Evolutionary conservation across 1,140 invertebrate species (phyloP).

Genomic region (Meloidogyne chitwoodi): DNA sequence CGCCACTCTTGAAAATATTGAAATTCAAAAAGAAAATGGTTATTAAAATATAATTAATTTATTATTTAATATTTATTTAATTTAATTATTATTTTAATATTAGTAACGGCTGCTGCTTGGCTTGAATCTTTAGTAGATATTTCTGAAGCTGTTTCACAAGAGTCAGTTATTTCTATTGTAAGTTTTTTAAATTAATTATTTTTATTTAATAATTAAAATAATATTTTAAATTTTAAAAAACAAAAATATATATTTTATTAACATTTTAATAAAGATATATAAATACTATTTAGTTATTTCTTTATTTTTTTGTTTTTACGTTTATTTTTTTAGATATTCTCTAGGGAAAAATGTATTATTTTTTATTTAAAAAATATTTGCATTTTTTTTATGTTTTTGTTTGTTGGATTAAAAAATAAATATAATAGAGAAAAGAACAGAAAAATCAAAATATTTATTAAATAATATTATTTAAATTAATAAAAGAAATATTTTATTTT

Average conservation of each 20-base stretch:
- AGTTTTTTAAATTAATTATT: conserved; percentile 36
- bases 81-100: conserved; percentile 29
- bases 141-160: conserved; percentile 62
- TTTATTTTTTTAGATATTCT: too few species aligned
- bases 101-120: conserved; percentile 63
- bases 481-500: conserved; percentile 19
- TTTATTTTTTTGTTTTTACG: too few species aligned
- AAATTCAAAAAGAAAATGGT: conserved; percentile 36
- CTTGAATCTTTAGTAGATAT: conserved; percentile 63
- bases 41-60: conserved; percentile 16
- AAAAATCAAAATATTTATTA: not conserved
- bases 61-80: conserved; percentile 9
- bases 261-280: too few species aligned
- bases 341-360: too few species aligned
- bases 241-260: too few species aligned
- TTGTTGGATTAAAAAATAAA: too few species aligned
- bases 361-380: too few species aligned
- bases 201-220: too few species aligned
- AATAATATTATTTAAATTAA: too few species aligned
- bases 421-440: not conserved
- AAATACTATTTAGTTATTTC: too few species aligned
- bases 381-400: too few species aligned
- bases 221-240: too few species aligned
- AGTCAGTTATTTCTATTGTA: conserved; percentile 62
- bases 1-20: conserved; percentile 26